A percentile compares a stretch with the other conserved stretches of the same genome.
Conservation (phyloP, 2,888 invertebrate species). For the Heliconius hortense region DNA sequence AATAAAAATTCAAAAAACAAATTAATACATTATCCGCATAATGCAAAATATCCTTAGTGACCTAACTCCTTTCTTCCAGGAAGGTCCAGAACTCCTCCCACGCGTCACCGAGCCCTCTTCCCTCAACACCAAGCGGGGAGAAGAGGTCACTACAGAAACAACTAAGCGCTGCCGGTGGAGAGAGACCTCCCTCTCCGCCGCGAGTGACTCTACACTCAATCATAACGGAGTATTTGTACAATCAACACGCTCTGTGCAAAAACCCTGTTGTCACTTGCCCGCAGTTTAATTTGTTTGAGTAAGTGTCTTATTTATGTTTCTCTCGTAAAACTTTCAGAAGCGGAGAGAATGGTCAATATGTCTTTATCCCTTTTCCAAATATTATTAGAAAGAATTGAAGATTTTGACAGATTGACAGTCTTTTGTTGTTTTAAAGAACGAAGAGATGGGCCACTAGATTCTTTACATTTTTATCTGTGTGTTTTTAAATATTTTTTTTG, state of each 20-base stretch:
- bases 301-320: conserved; percentile 54
- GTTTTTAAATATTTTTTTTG: not conserved
- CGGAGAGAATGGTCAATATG: not conserved
- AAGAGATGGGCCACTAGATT: not conserved
- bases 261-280: conserved; percentile 99
- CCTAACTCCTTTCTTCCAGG: conserved; percentile 45
- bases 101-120: conserved; percentile 38
- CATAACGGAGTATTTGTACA: conserved; percentile 97
- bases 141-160: conserved; percentile 81
- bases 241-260: conserved; percentile 98
- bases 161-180: conserved; percentile 57
- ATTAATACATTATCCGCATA: not conserved
- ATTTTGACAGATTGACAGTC: no score
- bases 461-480: not conserved
- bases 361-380: no score
- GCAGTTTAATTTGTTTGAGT: conserved; percentile 95
- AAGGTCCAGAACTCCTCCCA: conserved; percentile 57
- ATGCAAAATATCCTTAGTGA: not conserved
- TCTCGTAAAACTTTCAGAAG: not conserved
- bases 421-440: not conserved
- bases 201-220: conserved; percentile 92
- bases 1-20: not conserved
- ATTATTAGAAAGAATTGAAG: no score
- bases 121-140: conserved; percentile 48
- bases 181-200: conserved; percentile 65